A percentile compares a stretch with the other conserved stretches of the same genome.
These are phyloP conservation scores for Craterocephalus amniculus DNA, from an alignment of 2,797 vertebrate species.

Conservation along the genomic window DNA sequence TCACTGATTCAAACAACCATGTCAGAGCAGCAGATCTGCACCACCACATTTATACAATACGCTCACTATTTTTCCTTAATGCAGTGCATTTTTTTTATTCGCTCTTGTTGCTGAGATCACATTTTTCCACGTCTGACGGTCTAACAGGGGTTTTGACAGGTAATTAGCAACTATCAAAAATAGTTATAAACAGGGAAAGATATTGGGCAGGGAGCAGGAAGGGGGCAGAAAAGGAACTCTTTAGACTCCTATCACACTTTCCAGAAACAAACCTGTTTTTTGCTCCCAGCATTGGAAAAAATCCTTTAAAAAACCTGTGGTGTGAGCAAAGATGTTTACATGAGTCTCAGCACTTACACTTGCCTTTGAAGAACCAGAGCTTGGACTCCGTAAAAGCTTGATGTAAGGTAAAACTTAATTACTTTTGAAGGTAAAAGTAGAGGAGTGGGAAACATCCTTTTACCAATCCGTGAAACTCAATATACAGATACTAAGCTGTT, in stretches of 20 bases:
- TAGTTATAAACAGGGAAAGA: slow-evolving; percentile 75
- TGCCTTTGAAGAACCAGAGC: slow-evolving; percentile 38
- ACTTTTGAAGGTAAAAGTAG: not conserved
- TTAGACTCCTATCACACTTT: slow-evolving; percentile 79
- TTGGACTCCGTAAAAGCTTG: slow-evolving; percentile 13
- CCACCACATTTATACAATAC: slow-evolving; percentile 35
- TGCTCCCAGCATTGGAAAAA: slow-evolving; percentile 50
- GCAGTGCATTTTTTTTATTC: slow-evolving; percentile 50
- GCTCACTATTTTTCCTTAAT: slow-evolving; percentile 63
- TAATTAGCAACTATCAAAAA: slow-evolving; percentile 82
- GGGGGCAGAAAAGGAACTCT: slow-evolving; percentile 63
- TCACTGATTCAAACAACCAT: slow-evolving; percentile 48
- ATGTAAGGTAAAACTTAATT: slow-evolving; percentile 1
- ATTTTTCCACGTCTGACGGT: slow-evolving; percentile 74
- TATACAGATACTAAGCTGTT: not conserved
- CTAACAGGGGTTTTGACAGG: slow-evolving; percentile 74
- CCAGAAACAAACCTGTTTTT: slow-evolving; percentile 75
- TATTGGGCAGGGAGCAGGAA: slow-evolving; percentile 69
- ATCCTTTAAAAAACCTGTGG: no score
- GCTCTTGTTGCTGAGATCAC: slow-evolving; percentile 75
- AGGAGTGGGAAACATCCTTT: not conserved
- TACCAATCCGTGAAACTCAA: not conserved
- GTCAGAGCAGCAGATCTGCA: slow-evolving; percentile 50
- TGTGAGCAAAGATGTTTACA: slow-evolving; percentile 73
- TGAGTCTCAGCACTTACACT: slow-evolving; percentile 55